A percentile compares a stretch with the other conserved stretches of the same genome.
Evolutionary conservation across 2,113 vertebrate species (phyloP).

Genomic region (Chaetura pelagica): DNA sequence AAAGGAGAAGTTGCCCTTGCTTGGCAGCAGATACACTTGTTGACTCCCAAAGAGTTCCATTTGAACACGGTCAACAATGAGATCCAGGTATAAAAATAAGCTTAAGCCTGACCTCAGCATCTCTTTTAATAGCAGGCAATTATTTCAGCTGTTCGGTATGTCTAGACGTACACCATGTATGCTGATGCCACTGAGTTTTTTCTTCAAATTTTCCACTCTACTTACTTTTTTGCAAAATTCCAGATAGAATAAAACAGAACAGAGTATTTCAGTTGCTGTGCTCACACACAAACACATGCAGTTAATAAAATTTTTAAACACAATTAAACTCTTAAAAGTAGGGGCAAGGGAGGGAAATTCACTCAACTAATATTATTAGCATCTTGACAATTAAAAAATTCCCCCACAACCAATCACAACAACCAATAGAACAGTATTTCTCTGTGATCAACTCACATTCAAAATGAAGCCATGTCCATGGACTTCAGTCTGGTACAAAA

Average conservation of each 20-base stretch:
- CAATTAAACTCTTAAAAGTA: neutral
- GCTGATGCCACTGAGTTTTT: neutral
- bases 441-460: neutral
- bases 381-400: neutral
- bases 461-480: neutral
- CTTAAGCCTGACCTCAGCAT: neutral
- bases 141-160: neutral
- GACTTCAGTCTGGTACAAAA: neutral
- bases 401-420: neutral
- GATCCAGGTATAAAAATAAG: neutral
- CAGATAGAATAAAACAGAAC: neutral
- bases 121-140: neutral
- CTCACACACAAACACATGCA: neutral
- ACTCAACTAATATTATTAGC: neutral
- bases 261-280: neutral
- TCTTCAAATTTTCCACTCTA: neutral
- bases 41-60: accelerated
- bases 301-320: neutral
- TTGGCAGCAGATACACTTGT: neutral
- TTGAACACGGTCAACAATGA: neutral
- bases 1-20: neutral
- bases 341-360: neutral
- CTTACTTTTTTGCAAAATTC: neutral
- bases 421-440: neutral
- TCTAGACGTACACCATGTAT: neutral